Evolutionary conservation across 2,113 vertebrate genomes (phyloP).

Genomic region (Atherinomorus stipes): DNA sequence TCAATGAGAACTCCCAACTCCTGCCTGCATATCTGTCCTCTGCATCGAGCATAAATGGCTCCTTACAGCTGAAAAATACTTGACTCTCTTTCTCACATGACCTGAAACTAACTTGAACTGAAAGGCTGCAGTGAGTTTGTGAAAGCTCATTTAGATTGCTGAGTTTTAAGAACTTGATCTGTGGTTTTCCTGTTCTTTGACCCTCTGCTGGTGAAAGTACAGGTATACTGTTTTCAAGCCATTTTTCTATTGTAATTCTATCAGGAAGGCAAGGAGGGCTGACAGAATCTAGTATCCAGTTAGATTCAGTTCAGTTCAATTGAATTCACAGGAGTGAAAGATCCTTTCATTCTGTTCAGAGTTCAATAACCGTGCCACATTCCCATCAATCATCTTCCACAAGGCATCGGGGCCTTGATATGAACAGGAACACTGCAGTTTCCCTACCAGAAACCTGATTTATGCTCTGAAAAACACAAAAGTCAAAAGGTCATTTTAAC

Average conservation of each 20-base stretch:
- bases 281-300: background rate
- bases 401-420: background rate
- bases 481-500: no score
- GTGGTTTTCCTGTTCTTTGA: background rate
- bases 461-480: no score
- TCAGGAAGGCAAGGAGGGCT: background rate
- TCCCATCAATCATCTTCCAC: conserved; percentile 6
- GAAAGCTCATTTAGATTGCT: background rate
- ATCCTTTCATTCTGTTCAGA: background rate
- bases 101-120: no score
- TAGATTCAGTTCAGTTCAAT: no score
- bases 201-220: background rate
- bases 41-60: no score
- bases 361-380: background rate
- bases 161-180: background rate
- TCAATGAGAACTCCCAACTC: no score
- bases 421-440: conserved; percentile 2
- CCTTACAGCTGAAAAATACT: no score
- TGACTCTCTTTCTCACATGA: no score
- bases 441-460: background rate
- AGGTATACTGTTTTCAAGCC: background rate
- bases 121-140: background rate
- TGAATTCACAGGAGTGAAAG: no score
- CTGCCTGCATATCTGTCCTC: no score
- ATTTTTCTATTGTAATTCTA: background rate